phyloP scores from a whole-genome alignment of 2,888 invertebrate genomes.

The Cephonodes hylas region DNA sequence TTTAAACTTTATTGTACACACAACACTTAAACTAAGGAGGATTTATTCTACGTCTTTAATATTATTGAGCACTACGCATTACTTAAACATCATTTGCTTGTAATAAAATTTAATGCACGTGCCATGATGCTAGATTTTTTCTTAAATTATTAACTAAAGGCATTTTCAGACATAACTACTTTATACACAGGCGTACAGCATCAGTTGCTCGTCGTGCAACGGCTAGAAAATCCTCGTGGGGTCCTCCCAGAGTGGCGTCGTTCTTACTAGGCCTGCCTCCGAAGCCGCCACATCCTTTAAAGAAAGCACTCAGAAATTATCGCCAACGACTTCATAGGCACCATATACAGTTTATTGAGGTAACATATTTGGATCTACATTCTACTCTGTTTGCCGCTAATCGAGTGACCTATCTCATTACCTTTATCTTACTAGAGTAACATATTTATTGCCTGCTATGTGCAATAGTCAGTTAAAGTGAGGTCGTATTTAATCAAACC shows the following conservation, averaged over 20 bases:
- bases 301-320: slow-evolving; percentile 68
- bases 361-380: no score
- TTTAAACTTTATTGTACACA: no score
- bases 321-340: slow-evolving; percentile 59
- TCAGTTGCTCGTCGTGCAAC: slow-evolving; percentile 49
- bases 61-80: no score
- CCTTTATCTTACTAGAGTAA: no score
- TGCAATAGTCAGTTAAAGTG: no score
- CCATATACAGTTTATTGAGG: slow-evolving; percentile 69
- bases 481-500: no score
- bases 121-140: background rate
- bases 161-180: background rate
- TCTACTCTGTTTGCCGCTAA: background rate
- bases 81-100: no score
- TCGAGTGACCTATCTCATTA: no score
- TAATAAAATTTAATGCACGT: no score
- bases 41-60: no score
- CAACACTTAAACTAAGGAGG: no score
- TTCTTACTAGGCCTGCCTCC: slow-evolving; percentile 71
- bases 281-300: slow-evolving; percentile 61
- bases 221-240: slow-evolving; percentile 53
- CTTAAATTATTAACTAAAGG: background rate
- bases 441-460: no score
- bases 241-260: slow-evolving; percentile 65
- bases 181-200: slow-evolving; percentile 53